phyloP scores from a whole-genome alignment of 2,797 vertebrate species.

The Cygnus olor region DNA sequence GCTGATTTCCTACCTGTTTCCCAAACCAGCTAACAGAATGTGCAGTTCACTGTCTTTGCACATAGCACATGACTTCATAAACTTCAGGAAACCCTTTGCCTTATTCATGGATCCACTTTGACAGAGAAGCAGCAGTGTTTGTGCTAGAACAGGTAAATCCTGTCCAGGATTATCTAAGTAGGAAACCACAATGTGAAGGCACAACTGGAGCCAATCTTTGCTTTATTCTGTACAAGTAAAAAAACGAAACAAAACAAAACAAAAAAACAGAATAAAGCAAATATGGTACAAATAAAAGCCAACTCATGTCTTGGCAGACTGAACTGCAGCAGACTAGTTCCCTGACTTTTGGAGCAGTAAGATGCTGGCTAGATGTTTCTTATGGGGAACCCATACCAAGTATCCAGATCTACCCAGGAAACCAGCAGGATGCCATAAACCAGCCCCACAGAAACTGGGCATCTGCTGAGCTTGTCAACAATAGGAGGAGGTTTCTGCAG shows the following conservation, averaged over 20 bases:
- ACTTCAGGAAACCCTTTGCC: not conserved
- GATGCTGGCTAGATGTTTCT: not conserved
- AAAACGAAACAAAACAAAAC: not conserved
- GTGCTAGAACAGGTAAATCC: not conserved
- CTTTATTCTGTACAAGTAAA: not conserved
- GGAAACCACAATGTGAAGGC: not conserved
- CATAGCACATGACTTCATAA: fast-evolving
- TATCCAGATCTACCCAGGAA: not conserved
- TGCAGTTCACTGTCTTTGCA: not conserved
- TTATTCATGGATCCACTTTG: not conserved
- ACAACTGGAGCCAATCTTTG: not conserved
- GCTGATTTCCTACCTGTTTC: not conserved
- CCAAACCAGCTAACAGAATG: not conserved
- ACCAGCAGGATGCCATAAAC: not conserved
- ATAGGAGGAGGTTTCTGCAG: not conserved
- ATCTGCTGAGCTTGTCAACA: not conserved
- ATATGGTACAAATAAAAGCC: not conserved
- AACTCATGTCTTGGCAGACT: not conserved
- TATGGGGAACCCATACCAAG: not conserved
- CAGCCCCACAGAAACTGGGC: not conserved
- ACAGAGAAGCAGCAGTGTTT: not conserved
- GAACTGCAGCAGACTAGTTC: not conserved
- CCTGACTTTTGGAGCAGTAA: not conserved
- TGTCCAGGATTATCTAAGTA: not conserved
- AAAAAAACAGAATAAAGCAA: not conserved